These are phyloP conservation scores for Callyntrura guangdongensis DNA, from an alignment of 2,888 invertebrate species.

Conservation along the genomic window DNA sequence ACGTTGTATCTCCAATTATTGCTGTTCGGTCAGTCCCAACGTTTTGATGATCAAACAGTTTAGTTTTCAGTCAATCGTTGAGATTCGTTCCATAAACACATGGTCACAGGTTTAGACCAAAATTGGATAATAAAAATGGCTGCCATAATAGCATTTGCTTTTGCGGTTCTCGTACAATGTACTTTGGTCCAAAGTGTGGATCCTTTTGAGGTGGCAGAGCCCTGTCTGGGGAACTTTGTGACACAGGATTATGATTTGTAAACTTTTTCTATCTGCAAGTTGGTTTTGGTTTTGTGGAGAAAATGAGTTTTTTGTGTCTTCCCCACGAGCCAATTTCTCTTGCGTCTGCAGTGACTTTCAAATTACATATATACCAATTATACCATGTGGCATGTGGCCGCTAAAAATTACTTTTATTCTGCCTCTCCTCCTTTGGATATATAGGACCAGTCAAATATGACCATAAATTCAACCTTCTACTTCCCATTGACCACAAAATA, in stretches of 20 bases:
- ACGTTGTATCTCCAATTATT: constrained; percentile 7
- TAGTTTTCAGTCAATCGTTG: constrained; percentile 2
- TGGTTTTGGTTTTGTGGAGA: constrained; percentile 16
- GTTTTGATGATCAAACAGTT: neutral
- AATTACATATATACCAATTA: neutral
- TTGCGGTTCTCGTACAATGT: constrained; percentile 16
- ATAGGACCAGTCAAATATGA: constrained; percentile 63
- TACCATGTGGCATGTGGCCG: neutral
- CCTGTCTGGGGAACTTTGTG: constrained; percentile 53
- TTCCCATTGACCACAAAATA: constrained; percentile 67
- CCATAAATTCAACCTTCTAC: constrained; percentile 64
- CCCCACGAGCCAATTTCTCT: constrained; percentile 21
- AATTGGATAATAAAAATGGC: constrained; percentile 39
- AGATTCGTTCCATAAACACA: constrained; percentile 36
- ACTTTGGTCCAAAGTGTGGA: constrained; percentile 10
- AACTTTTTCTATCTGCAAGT: neutral
- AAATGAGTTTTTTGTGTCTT: constrained; percentile 23
- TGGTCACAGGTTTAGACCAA: neutral
- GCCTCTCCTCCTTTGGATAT: neutral
- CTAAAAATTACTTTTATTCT: neutral
- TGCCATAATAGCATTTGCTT: neutral
- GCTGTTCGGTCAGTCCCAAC: neutral
- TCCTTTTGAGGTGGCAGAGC: constrained; percentile 50
- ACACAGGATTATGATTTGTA: constrained; percentile 64
- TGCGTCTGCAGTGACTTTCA: neutral